Conservation (phyloP, 1,140 invertebrate species). For the Pseudachorutes palmiensis region DNA sequence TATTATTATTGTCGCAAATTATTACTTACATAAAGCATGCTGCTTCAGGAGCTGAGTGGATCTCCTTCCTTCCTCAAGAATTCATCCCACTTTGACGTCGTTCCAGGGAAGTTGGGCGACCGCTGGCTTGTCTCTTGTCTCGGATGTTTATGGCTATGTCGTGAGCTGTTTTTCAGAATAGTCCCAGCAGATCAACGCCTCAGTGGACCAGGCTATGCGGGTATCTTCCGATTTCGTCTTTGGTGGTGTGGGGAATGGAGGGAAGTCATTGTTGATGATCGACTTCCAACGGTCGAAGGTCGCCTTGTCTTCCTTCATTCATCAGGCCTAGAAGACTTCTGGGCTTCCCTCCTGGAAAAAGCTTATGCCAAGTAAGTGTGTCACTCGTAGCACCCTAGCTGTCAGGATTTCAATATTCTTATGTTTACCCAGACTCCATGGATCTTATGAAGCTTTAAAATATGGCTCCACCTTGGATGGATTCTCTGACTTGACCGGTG, state of each 20-base stretch:
- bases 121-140: slow-evolving; percentile 84
- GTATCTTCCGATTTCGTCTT: slow-evolving; percentile 84
- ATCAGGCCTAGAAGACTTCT: slow-evolving; percentile 78
- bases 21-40: not conserved
- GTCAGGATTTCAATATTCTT: slow-evolving; percentile 9
- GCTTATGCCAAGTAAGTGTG: slow-evolving; percentile 89
- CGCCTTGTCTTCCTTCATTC: slow-evolving; percentile 87
- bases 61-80: slow-evolving; percentile 72
- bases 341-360: slow-evolving; percentile 93
- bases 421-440: slow-evolving; percentile 70
- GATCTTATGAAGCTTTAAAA: slow-evolving; percentile 94
- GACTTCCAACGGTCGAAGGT: slow-evolving; percentile 85
- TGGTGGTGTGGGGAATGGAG: slow-evolving; percentile 96
- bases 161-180: slow-evolving; percentile 87
- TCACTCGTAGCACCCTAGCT: not conserved
- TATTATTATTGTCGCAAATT: not conserved
- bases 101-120: slow-evolving; percentile 80
- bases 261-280: slow-evolving; percentile 90
- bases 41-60: slow-evolving; percentile 60
- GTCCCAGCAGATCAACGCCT: slow-evolving; percentile 91
- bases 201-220: slow-evolving; percentile 54
- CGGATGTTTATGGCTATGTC: slow-evolving; percentile 70
- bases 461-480: slow-evolving; percentile 80
- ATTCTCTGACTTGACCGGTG: slow-evolving; percentile 77
- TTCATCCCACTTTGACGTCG: slow-evolving; percentile 67